Conservation (phyloP, 1,140 invertebrate species). For the Drosophila suzukii region DNA sequence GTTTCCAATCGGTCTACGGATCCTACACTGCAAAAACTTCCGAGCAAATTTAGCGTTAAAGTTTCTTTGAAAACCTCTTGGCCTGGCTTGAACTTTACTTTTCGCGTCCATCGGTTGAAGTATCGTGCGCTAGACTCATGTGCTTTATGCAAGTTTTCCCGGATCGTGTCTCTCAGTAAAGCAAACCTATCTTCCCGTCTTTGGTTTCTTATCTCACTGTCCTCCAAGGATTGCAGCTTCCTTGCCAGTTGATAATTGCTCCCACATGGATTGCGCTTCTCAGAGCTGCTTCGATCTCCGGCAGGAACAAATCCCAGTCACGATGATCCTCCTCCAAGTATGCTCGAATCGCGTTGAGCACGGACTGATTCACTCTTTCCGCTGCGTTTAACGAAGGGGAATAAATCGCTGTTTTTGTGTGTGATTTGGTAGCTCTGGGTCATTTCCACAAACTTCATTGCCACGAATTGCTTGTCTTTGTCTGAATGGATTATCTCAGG, state of each 20-base stretch:
- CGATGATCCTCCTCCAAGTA: background rate
- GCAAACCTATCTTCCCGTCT: background rate
- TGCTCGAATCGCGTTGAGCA: background rate
- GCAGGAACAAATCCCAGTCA: background rate
- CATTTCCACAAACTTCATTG: too few relatives aligned
- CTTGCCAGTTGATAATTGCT: background rate
- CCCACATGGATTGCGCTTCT: background rate
- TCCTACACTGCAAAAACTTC: background rate
- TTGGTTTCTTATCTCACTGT: too few relatives aligned
- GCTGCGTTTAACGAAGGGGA: background rate
- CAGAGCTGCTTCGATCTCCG: background rate
- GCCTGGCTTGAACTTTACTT: background rate
- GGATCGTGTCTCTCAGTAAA: too few relatives aligned
- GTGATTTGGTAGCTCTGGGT: too few relatives aligned
- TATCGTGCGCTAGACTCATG: too few relatives aligned
- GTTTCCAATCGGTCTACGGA: constrained; percentile 1
- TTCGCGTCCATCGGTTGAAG: too few relatives aligned
- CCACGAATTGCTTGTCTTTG: too few relatives aligned
- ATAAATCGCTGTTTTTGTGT: background rate
- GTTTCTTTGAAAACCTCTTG: constrained; percentile 9
- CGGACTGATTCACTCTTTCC: background rate
- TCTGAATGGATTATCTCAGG: too few relatives aligned
- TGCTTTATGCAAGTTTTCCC: too few relatives aligned
- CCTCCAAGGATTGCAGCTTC: background rate
- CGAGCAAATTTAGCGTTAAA: constrained; percentile 14